Evolutionary conservation across 2,888 invertebrate species (phyloP).

Genomic region (Steinernema hermaphroditum): DNA sequence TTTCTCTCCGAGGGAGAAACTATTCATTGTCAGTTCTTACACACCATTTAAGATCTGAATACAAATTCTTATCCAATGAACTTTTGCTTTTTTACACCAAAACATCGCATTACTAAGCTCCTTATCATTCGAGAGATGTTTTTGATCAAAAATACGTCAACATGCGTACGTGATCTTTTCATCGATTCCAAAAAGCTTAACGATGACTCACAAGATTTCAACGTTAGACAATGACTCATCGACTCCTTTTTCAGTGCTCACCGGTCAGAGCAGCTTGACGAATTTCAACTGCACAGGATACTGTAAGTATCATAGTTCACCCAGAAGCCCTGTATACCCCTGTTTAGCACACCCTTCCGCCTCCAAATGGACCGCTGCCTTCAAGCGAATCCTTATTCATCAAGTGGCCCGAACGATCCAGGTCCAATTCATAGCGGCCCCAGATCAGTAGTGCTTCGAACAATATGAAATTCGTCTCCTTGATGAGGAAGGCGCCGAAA

Average conservation of each 20-base stretch:
- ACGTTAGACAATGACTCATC: neutral
- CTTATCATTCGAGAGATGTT: no score
- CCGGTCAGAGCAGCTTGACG: conserved; percentile 24
- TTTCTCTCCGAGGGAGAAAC: no score
- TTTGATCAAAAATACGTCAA: no score
- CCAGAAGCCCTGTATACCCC: neutral
- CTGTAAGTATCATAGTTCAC: conserved; percentile 42
- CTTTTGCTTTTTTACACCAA: no score
- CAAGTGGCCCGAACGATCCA: conserved; percentile 57
- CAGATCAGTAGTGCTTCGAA: conserved; percentile 62
- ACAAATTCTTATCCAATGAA: no score
- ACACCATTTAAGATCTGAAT: no score
- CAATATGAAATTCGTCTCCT: conserved; percentile 63
- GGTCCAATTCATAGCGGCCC: conserved; percentile 63
- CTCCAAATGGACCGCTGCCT: conserved; percentile 65
- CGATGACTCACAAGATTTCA: no score
- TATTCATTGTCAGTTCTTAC: no score
- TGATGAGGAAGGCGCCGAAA: conserved; percentile 56
- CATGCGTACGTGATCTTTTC: no score
- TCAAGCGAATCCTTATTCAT: conserved; percentile 58
- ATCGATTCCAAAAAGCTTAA: no score
- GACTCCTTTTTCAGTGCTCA: conserved; percentile 32
- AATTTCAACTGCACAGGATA: conserved; percentile 45
- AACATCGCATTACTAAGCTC: no score
- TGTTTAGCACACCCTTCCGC: conserved; percentile 58